Evolutionary conservation across 2,888 invertebrate species (phyloP).

Genomic region (Limnephilus rhombicus): DNA sequence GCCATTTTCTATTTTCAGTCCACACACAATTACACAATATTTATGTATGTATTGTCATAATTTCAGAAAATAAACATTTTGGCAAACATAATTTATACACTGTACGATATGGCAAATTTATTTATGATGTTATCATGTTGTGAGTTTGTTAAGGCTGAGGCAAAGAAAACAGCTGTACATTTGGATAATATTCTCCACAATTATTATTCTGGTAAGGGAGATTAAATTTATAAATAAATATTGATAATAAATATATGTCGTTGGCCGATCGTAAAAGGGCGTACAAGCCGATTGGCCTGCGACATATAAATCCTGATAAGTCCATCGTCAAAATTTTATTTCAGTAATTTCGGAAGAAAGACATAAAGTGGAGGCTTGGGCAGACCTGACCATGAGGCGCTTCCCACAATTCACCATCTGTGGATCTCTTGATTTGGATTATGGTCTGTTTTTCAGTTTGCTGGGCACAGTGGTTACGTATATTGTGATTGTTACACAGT

Average conservation of each 20-base stretch:
- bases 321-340: not conserved
- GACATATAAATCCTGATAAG: not conserved
- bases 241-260: not conserved
- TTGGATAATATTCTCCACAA: slow-evolving; percentile 35
- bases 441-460: slow-evolving; percentile 2
- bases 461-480: not conserved
- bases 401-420: slow-evolving; percentile 22
- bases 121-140: not conserved
- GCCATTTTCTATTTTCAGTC: not conserved
- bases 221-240: not conserved
- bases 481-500: slow-evolving; percentile 29
- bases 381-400: not conserved
- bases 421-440: slow-evolving; percentile 24
- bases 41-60: not conserved
- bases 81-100: not conserved
- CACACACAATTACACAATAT: not conserved
- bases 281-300: too few relatives aligned
- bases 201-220: not conserved
- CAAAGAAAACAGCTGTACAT: slow-evolving; percentile 19
- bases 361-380: slow-evolving; percentile 4
- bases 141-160: slow-evolving; percentile 23
- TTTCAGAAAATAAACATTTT: not conserved
- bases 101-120: slow-evolving; percentile 14
- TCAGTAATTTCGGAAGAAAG: slow-evolving; percentile 5
- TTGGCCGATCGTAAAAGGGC: too few relatives aligned